These are phyloP conservation scores for Fragum fragum DNA, from an alignment of 2,888 invertebrate genomes.

Conservation along the genomic window DNA sequence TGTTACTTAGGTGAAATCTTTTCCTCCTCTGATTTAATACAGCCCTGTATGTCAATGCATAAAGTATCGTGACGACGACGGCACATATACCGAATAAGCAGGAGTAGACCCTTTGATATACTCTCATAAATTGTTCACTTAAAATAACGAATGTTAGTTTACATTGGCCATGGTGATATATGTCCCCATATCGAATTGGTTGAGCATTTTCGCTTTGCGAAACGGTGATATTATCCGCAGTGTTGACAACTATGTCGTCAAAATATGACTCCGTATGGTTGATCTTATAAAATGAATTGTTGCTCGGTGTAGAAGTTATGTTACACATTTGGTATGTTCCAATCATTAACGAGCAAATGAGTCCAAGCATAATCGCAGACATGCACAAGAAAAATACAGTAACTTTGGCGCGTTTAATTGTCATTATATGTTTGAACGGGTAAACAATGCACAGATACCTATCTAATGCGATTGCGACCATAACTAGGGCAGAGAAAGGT, in stretches of 20 bases:
- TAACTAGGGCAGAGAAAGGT: slow-evolving; percentile 82
- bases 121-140: slow-evolving; percentile 65
- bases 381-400: slow-evolving; percentile 61
- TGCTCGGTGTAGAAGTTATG: background rate
- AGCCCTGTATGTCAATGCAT: slow-evolving; percentile 78
- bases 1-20: slow-evolving; percentile 56
- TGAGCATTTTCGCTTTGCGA: background rate
- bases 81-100: slow-evolving; percentile 82
- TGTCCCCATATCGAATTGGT: slow-evolving; percentile 18
- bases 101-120: slow-evolving; percentile 78
- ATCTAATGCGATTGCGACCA: slow-evolving; percentile 81
- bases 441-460: slow-evolving; percentile 83
- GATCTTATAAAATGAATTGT: background rate
- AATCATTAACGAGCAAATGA: slow-evolving; percentile 67
- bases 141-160: slow-evolving; percentile 64
- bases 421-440: slow-evolving; percentile 83
- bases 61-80: slow-evolving; percentile 83
- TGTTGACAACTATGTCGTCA: background rate
- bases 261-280: slow-evolving; percentile 16
- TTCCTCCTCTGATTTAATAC: slow-evolving; percentile 57
- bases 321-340: slow-evolving; percentile 50
- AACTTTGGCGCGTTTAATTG: slow-evolving; percentile 73
- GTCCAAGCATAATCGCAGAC: slow-evolving; percentile 65
- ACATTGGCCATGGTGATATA: slow-evolving; percentile 67
- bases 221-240: background rate